These are phyloP conservation scores for Osmerus mordax DNA, from an alignment of 2,113 vertebrate species.

Conservation along the genomic window DNA sequence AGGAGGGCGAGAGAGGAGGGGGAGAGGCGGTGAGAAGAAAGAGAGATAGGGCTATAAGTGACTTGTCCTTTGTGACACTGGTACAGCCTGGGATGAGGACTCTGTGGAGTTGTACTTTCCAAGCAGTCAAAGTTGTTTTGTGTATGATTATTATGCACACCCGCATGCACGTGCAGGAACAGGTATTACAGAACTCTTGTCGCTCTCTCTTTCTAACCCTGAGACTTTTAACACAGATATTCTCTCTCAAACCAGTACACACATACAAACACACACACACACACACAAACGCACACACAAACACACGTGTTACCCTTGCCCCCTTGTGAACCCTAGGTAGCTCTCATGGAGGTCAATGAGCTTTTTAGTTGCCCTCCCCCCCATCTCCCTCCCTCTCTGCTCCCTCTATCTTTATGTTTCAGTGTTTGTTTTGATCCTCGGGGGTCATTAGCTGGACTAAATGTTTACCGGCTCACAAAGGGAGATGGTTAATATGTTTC, in stretches of 20 bases:
- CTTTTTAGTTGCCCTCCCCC: constrained; percentile 43
- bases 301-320: constrained; percentile 31
- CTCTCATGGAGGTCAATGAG: constrained; percentile 60
- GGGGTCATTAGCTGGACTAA: constrained; percentile 73
- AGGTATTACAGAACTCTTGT: neutral
- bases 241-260: neutral
- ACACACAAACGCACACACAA: constrained; percentile 26
- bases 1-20: neutral
- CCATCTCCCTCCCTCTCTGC: constrained; percentile 24
- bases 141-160: neutral
- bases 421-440: constrained; percentile 71
- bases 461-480: constrained; percentile 73
- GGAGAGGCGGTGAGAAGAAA: constrained; percentile 19
- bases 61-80: constrained; percentile 54
- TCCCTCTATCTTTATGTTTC: constrained; percentile 56
- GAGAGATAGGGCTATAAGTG: constrained; percentile 44
- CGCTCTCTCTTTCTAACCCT: neutral
- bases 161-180: neutral
- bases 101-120: constrained; percentile 10
- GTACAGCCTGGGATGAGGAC: constrained; percentile 41
- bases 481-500: constrained; percentile 77
- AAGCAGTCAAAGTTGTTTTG: no score
- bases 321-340: constrained; percentile 57
- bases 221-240: neutral
- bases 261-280: neutral